Percentiles rank a stretch among this genome's conserved stretches.
phyloP scores from a whole-genome alignment of 2,113 vertebrate species.

The Lamprologus lemairii region DNA sequence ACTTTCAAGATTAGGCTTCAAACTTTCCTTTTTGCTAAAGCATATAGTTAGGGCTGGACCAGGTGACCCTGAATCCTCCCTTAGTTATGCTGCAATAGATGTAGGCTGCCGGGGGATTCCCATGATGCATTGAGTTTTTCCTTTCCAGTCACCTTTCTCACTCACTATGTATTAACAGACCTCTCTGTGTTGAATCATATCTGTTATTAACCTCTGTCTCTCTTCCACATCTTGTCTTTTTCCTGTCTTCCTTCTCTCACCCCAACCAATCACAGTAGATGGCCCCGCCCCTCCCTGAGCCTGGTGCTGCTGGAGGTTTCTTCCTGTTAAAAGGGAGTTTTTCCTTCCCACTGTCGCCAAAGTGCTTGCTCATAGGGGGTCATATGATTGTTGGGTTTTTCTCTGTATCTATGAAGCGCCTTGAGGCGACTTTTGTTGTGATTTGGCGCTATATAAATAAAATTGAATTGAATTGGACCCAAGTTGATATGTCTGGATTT shows the following conservation, averaged over 20 bases:
- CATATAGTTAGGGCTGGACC: too few species aligned
- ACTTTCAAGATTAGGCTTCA: too few species aligned
- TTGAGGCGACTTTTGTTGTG: neutral
- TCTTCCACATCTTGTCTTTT: neutral
- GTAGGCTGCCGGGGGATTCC: too few species aligned
- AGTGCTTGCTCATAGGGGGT: neutral
- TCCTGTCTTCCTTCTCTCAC: neutral
- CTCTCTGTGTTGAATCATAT: rapidly evolving
- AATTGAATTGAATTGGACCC: neutral
- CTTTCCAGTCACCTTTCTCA: neutral
- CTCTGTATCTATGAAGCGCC: neutral
- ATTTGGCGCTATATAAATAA: neutral
- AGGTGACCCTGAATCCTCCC: too few species aligned
- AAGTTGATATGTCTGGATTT: slow-evolving; percentile 26
- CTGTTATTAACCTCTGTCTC: rapidly evolving
- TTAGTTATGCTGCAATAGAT: too few species aligned
- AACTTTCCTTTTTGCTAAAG: too few species aligned
- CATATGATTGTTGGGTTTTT: neutral
- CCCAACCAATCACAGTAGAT: rapidly evolving
- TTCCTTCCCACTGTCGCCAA: neutral
- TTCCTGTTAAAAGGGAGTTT: neutral
- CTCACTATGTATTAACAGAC: rapidly evolving
- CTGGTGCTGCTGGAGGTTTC: rapidly evolving
- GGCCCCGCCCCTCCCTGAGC: neutral
- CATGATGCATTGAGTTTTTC: neutral